Conservation (phyloP, 2,888 invertebrate species). For the Luperina nickerlii region DNA sequence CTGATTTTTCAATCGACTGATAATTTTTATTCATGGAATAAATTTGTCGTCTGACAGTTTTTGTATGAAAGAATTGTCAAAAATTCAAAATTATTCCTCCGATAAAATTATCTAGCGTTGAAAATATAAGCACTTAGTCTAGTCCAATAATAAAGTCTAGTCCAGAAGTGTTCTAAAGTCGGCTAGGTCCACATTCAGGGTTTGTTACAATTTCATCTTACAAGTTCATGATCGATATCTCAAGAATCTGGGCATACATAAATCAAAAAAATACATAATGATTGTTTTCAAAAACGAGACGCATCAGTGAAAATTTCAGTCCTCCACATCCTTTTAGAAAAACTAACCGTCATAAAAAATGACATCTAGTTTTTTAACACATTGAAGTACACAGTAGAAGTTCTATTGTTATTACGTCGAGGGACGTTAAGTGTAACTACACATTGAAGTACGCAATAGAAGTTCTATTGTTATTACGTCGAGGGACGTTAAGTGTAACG, state of each 20-base stretch:
- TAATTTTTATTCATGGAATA: no score
- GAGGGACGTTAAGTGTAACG: no score
- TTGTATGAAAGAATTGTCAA: no score
- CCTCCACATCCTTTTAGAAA: slow-evolving; percentile 31
- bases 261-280: slow-evolving; percentile 2
- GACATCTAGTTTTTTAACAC: slow-evolving; percentile 36
- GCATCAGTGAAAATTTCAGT: slow-evolving; percentile 31
- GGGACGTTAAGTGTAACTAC: no score
- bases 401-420: no score
- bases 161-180: slow-evolving; percentile 42
- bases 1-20: no score
- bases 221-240: slow-evolving; percentile 16
- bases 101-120: no score
- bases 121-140: background rate
- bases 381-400: no score
- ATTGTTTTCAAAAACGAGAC: slow-evolving; percentile 26
- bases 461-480: no score
- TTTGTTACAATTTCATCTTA: slow-evolving; percentile 21
- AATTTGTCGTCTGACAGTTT: no score
- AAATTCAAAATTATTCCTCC: no score
- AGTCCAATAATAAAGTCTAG: slow-evolving; percentile 23
- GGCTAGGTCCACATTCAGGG: slow-evolving; percentile 22
- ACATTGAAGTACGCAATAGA: no score
- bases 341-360: slow-evolving; percentile 42
- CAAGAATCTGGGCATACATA: slow-evolving; percentile 58